A percentile compares a stretch with the other conserved stretches of the same genome.
phyloP scores from a whole-genome alignment of 2,113 vertebrate species.

The Kryptolebias marmoratus region DNA sequence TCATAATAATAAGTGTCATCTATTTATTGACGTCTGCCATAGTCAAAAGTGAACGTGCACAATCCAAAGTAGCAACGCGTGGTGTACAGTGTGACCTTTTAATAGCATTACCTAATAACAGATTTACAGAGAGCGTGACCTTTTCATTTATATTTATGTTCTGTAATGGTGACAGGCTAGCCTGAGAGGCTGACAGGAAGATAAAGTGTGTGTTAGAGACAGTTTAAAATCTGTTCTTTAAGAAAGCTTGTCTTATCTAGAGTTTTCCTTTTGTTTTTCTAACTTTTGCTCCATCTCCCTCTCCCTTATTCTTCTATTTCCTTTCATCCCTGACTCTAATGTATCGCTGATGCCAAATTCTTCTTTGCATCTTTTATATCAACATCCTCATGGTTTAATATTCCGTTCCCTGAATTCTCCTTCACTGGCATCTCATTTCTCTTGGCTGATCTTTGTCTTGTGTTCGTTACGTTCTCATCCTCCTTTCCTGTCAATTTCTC shows the following conservation, averaged over 20 bases:
- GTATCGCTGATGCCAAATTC: slow-evolving; percentile 42
- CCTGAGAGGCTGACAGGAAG: not conserved
- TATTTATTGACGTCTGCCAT: not conserved
- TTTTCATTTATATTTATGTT: slow-evolving; percentile 26
- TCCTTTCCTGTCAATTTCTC: slow-evolving; percentile 20
- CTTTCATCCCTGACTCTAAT: slow-evolving; percentile 49
- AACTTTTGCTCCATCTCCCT: slow-evolving; percentile 42
- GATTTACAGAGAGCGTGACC: slow-evolving; percentile 7
- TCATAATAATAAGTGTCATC: not conserved
- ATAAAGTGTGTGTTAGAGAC: slow-evolving; percentile 16
- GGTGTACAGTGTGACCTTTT: slow-evolving; percentile 2
- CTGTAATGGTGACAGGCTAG: slow-evolving; percentile 18
- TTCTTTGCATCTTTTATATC: slow-evolving; percentile 40
- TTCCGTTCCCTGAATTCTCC: slow-evolving; percentile 20
- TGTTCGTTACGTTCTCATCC: slow-evolving; percentile 37
- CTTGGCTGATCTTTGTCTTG: slow-evolving; percentile 41
- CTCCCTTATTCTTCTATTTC: slow-evolving; percentile 44
- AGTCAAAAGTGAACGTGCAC: not conserved
- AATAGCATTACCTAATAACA: not conserved
- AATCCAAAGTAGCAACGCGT: not conserved
- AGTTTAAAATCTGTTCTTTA: slow-evolving; percentile 36
- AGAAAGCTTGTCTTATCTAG: slow-evolving; percentile 33
- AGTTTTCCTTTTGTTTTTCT: slow-evolving; percentile 47
- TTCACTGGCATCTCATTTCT: slow-evolving; percentile 52
- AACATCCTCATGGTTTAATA: slow-evolving; percentile 32